phyloP scores from a whole-genome alignment of 2,113 vertebrate genomes.

The Cochlearius cochlearius region DNA sequence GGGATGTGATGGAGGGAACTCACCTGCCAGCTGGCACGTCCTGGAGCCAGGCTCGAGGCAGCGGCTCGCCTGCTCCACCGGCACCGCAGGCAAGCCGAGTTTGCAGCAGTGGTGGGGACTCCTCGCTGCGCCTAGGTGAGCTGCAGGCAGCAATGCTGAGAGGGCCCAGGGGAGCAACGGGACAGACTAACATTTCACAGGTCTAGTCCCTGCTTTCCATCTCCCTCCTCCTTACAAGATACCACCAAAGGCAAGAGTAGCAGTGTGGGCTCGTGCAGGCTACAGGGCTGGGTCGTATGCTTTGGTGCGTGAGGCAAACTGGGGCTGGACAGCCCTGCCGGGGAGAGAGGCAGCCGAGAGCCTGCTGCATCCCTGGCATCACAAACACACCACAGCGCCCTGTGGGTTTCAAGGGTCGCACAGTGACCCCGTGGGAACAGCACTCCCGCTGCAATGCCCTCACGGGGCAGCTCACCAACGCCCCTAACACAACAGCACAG shows the following conservation, averaged over 20 bases:
- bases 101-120: too few species aligned
- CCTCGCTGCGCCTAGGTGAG: rapidly evolving
- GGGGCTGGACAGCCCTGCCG: background rate
- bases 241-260: background rate
- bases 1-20: background rate
- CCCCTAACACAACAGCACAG: background rate
- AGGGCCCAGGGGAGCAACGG: rapidly evolving
- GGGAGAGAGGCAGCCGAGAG: rapidly evolving
- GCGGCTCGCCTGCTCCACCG: background rate
- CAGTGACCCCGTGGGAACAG: background rate
- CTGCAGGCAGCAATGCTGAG: background rate
- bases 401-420: background rate
- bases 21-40: rapidly evolving
- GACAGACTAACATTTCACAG: too few species aligned
- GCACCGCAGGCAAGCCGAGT: too few species aligned
- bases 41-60: background rate
- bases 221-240: background rate
- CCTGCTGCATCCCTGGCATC: too few species aligned
- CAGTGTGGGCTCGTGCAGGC: background rate
- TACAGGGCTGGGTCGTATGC: rapidly evolving
- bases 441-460: background rate
- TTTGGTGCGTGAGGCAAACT: background rate
- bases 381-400: rapidly evolving
- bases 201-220: too few species aligned
- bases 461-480: rapidly evolving